Base-by-base conservation (phyloP, 2,797 vertebrate species). In the Chelmon rostratus region DNA sequence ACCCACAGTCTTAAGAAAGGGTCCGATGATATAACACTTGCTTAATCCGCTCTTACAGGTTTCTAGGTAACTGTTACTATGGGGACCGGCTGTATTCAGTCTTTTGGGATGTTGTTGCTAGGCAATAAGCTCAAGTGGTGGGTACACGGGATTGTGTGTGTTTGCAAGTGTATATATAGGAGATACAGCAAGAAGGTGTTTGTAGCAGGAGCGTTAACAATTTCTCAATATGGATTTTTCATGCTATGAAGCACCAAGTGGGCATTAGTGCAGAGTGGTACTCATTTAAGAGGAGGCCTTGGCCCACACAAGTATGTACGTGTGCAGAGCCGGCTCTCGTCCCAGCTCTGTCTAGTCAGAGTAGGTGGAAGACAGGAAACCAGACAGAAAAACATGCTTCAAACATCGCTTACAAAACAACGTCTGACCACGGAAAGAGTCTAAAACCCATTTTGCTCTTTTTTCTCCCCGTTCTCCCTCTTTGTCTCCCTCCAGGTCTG, bases 401-500 rank as follows among this genome's bases (percentile, higher is more conserved):
- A 89, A 46, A 82, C 57, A 73, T 68, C 53, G 76, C 66, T 83
- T 72, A 68, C 28, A 56, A 68, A 87, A 70, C 56, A 25, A 52
- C 28, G 25, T 59, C 52, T 59, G 42, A 69, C 8, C n/a, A 33
- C 25, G 2, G 28, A 71, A 44, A 2, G 1, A 59, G 7, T 15
- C 42, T 70, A 50, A 82, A 79, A 18, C n/a, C 6, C 6, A 38
- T 52, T 49, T 18, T 18, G 0, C 23, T 81, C 12, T 58, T 49
- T 21, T 58, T 37, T 15, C 56, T 73, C 42, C 59, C 23, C 54
- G 2, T n/a, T 66, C 8, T 49, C 44, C 19, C 35, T 40, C 21
- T 75, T 54, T 87, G 19, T 82, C 33, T 79, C 25, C 73, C 28
- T 83, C 13, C 52, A 96, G 96, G 95, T 96, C 95, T 96, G 95